A percentile compares a stretch with the other conserved stretches of the same genome.
Evolutionary conservation across 2,113 vertebrate genomes (phyloP).

Genomic region (Boleophthalmus pectinirostris): DNA sequence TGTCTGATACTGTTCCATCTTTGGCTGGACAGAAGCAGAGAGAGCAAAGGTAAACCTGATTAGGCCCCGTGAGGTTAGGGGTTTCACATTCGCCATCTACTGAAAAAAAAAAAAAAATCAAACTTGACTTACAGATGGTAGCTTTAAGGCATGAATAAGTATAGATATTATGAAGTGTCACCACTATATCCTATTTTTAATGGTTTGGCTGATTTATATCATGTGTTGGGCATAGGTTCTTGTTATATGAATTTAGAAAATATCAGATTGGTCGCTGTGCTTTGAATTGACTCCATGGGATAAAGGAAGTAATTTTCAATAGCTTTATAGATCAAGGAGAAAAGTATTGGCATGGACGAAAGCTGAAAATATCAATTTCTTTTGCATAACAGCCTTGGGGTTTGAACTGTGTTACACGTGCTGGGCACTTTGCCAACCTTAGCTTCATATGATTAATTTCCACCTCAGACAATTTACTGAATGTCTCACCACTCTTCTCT

Average conservation of each 20-base stretch:
- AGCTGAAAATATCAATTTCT: neutral
- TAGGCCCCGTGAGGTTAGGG: too few relatives aligned
- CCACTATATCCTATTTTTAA: neutral
- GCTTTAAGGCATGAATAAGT: too few relatives aligned
- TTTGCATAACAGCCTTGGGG: neutral
- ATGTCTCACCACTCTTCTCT: neutral
- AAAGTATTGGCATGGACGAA: neutral
- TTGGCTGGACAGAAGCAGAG: too few relatives aligned
- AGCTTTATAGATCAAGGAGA: neutral
- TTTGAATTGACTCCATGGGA: neutral
- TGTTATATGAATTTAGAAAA: neutral
- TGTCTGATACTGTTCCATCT: too few relatives aligned
- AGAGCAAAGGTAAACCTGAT: too few relatives aligned
- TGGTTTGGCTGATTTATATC: neutral
- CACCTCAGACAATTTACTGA: neutral
- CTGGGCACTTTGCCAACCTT: neutral
- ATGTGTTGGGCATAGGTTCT: neutral
- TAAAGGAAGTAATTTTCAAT: neutral
- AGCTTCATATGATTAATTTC: neutral
- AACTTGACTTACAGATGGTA: too few relatives aligned
- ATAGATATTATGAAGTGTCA: too few relatives aligned
- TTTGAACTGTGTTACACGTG: neutral
- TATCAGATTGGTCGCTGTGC: neutral
- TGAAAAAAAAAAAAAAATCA: too few relatives aligned
- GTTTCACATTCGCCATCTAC: too few relatives aligned